Evolutionary conservation across 2,797 vertebrate genomes (phyloP), one percentile per base, ranked within the genome.

Genomic region (Psittacula derbiana): DNA sequence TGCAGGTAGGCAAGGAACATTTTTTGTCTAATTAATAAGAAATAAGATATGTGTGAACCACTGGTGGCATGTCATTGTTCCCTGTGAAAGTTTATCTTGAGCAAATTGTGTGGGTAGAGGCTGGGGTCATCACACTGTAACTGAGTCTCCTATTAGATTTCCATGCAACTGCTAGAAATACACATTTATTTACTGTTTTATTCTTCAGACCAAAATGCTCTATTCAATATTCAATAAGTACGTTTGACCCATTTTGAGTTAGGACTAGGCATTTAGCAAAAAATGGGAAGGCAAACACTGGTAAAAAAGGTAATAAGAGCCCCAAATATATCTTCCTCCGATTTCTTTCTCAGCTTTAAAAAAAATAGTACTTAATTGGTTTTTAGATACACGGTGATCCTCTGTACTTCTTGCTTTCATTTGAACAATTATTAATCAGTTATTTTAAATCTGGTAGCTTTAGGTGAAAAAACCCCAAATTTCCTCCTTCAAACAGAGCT

Each of bases 1-100:
- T 98, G 96, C 97, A 98, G 98, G 99, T 99, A 95, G 97, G 97
- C 67, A 52, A 85, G 83, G 88, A 62, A 41, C 1, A 1, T 7
- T 44, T 67, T 64, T 80, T 83, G 25, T 30, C 16, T 33, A 55
- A 16, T 36, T 88, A 58, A 40, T 41, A 41, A 72, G 44, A 94
- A 76, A 40, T 0, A 5, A 70, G 3, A 2, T 52, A 4, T 6
- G 4, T 24, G 9, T 65, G 28, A 83, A 40, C 17, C 78, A 11
- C 17, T n/a, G 4, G 8, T 67, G 12, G 16, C 16, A 7, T 3
- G 12, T 65, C 24, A 11, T 4, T 91, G 13, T 53, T 64, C 21
- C 30, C 41, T 80, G 24, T 50, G 85, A 66, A 84, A 47, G 50
- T 58, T 28, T 36, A 13, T 76, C 60, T 40, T 43, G 16, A 60